Evolutionary conservation across 2,113 vertebrate genomes (phyloP).

Genomic region (Gasterosteus nipponicus): DNA sequence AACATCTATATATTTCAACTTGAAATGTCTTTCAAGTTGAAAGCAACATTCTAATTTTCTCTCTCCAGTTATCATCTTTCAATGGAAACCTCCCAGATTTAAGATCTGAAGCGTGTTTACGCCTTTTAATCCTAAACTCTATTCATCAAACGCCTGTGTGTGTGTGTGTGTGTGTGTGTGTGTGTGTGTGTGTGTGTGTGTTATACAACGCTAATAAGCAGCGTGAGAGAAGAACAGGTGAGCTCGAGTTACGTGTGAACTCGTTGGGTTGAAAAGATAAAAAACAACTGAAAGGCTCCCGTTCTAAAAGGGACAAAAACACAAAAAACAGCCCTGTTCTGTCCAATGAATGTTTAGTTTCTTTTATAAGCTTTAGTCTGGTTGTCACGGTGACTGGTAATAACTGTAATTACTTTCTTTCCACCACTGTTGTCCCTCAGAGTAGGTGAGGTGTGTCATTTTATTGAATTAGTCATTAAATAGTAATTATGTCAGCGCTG

Average conservation of each 20-base stretch:
- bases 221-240: conserved; percentile 23
- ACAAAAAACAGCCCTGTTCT: too few relatives aligned
- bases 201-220: background rate
- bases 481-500: background rate
- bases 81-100: too few relatives aligned
- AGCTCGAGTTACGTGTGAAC: conserved; percentile 5
- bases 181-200: background rate
- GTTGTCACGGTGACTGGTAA: background rate
- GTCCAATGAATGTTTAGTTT: background rate
- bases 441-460: background rate
- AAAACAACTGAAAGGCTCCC: background rate
- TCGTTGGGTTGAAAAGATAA: background rate
- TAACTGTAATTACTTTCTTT: background rate
- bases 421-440: background rate
- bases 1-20: too few relatives aligned
- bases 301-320: background rate
- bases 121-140: too few relatives aligned
- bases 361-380: background rate
- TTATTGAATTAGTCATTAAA: too few relatives aligned
- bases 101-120: too few relatives aligned
- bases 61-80: too few relatives aligned
- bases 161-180: background rate
- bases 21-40: too few relatives aligned
- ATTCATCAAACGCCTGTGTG: too few relatives aligned
- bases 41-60: too few relatives aligned